Percentiles rank a stretch among this genome's conserved stretches.
phyloP scores from a whole-genome alignment of 2,113 vertebrate species.

The Tetrax tetrax region DNA sequence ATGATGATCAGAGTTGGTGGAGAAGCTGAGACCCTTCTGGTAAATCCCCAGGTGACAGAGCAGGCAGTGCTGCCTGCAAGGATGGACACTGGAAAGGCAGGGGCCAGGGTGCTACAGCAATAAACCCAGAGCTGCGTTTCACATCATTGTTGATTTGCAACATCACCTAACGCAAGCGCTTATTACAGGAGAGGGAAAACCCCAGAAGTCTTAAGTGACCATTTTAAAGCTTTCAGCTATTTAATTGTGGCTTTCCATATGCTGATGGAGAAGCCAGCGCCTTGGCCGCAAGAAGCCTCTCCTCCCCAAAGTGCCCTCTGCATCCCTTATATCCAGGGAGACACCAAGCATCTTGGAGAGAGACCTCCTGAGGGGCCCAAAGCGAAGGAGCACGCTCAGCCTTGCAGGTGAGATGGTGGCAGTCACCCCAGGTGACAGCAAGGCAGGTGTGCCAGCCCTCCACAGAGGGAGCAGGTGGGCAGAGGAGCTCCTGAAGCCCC shows the following conservation, averaged over 20 bases:
- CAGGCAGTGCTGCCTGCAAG: background rate
- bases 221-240: constrained; percentile 37
- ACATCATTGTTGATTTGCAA: rapidly evolving
- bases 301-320: background rate
- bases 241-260: constrained; percentile 26
- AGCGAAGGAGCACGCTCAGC: background rate
- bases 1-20: background rate
- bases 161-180: background rate
- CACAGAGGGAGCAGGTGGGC: rapidly evolving
- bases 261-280: background rate
- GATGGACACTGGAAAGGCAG: background rate
- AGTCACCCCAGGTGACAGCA: background rate
- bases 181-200: background rate
- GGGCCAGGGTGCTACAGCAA: background rate
- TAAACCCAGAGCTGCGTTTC: background rate
- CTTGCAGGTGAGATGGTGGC: background rate
- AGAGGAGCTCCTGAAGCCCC: background rate
- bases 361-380: background rate
- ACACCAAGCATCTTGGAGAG: background rate
- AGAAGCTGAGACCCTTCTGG: background rate
- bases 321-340: background rate
- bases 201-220: background rate
- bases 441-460: background rate
- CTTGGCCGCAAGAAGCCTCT: background rate
- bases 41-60: background rate